A percentile compares a stretch with the other conserved stretches of the same genome.
These are phyloP conservation scores for Heliconius ismenius DNA, from an alignment of 2,888 invertebrate genomes.

Conservation along the genomic window DNA sequence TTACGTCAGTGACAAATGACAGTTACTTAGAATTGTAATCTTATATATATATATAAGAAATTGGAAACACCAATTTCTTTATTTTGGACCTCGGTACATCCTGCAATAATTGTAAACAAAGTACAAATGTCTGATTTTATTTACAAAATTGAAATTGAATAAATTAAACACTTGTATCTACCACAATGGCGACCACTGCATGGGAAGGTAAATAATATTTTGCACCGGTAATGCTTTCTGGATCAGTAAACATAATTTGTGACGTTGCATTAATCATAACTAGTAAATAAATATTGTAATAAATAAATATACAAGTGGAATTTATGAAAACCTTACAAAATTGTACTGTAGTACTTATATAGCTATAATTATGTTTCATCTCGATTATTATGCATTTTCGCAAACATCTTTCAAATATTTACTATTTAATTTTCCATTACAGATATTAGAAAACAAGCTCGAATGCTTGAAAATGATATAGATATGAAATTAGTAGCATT, in stretches of 20 bases:
- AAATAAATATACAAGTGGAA: background rate
- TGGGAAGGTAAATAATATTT: conserved; percentile 62
- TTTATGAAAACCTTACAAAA: background rate
- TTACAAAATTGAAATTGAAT: background rate
- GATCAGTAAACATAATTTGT: conserved; percentile 34
- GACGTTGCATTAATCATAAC: conserved; percentile 44
- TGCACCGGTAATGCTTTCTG: conserved; percentile 23
- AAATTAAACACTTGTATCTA: conserved; percentile 46
- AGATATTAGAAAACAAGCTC: conserved; percentile 96
- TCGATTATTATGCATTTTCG: background rate
- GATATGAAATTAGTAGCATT: conserved; percentile 97
- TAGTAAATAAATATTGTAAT: background rate
- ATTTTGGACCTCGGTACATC: background rate
- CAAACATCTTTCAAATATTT: background rate
- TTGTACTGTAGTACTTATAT: background rate
- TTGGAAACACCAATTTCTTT: background rate
- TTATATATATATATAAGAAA: too few species aligned
- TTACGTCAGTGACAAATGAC: conserved; percentile 6
- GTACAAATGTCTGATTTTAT: background rate
- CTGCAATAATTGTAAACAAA: background rate
- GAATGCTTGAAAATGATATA: conserved; percentile 97
- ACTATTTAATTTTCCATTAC: conserved; percentile 49
- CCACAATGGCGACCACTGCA: conserved; percentile 55
- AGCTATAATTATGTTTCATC: background rate
- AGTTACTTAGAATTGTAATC: conserved; percentile 8